Conservation (phyloP, 2,888 invertebrate species). For the Tipula unca region DNA sequence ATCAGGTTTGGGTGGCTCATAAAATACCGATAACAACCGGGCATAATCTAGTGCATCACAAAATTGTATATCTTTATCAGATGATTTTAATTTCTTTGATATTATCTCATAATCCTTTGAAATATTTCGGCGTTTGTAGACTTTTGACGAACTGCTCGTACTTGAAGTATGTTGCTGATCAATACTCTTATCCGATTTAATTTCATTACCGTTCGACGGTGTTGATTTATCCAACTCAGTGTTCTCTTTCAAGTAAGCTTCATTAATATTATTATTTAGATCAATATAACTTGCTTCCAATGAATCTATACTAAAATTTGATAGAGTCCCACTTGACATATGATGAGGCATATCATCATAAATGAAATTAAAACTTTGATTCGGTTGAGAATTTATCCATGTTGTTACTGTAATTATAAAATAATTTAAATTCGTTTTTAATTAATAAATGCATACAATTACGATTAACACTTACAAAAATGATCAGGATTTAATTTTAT, state of each 20-base stretch:
- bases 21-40: conserved; percentile 26
- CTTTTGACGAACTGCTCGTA: not conserved
- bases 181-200: not conserved
- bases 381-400: conserved; percentile 10
- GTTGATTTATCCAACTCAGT: not conserved
- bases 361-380: not conserved
- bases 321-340: not conserved
- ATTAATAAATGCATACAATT: not conserved
- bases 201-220: not conserved
- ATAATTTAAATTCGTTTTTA: not conserved
- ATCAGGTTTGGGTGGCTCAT: conserved; percentile 38
- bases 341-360: not conserved
- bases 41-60: conserved; percentile 16
- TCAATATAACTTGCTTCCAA: not conserved
- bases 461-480: conserved; percentile 31
- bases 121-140: not conserved
- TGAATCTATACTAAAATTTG: not conserved
- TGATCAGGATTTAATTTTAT: conserved; percentile 33
- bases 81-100: not conserved
- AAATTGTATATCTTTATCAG: not conserved
- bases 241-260: not conserved
- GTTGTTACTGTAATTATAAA: not conserved
- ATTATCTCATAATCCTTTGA: not conserved
- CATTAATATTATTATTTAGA: not conserved
- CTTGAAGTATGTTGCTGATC: not conserved